Base-by-base conservation (phyloP, 2,888 invertebrate species). In the Spodoptera picta region DNA sequence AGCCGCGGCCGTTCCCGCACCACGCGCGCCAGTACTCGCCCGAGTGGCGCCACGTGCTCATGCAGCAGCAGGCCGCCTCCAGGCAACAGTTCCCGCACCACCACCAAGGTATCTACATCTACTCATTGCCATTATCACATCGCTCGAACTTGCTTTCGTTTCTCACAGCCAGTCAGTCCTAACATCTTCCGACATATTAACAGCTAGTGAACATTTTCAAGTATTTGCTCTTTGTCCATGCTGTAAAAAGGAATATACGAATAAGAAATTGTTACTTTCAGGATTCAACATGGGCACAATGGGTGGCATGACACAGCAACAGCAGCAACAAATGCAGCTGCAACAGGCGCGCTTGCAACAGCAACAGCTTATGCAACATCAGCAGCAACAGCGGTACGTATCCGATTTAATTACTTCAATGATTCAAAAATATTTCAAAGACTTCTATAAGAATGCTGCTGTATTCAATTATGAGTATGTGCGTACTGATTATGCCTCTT, bases 361-460 rank as follows among this genome's bases (percentile, higher is more conserved):
- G 64, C 95, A 96, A 74, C 96, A 96, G 81, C 88, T 97, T 70
- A 87, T 96, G 90, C 96, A 97, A 95, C 93, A 94, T 31, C 93
- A 92, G 69, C 95, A 92, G 69, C 75, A 75, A 60, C 75, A 75
- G 62, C 58, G 73, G 64, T 76, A 69, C 36, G 43, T 45, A 24
- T 24, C 7, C 24, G 41, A 0, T 0, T 1, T 23, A 27, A 2
- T 23, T 12, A 3, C 7, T 5, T 27, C 27, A 27, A 27, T 27
- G 27, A 27, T 27, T 27, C 27, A 27, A 27, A 27, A 4, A 27
- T 5, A 27, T 27, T 27, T 27, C 27, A 27, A 27, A 27, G 27
- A 27, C 4, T 27, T 27, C 4, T 27, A 27, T 27, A 27, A 27
- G 5, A 27, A 27, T 27, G 27, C 27, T 27, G 4, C 27, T 27